Evolutionary conservation across 2,888 invertebrate genomes (phyloP).

Genomic region (Cephus rjabovi): DNA sequence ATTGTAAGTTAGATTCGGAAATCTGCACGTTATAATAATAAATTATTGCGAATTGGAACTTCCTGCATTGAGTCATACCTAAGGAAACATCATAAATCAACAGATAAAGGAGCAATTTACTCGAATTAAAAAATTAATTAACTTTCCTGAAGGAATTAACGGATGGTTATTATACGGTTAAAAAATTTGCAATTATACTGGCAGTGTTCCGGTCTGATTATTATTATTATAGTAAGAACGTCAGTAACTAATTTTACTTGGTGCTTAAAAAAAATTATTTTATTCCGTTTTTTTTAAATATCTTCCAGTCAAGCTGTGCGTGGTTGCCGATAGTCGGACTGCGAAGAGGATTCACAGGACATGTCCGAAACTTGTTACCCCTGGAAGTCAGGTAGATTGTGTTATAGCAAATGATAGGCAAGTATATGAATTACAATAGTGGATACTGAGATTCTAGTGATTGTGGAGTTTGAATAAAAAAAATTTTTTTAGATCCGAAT

Average conservation of each 20-base stretch:
- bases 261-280: neutral
- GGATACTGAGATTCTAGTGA: neutral
- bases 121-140: neutral
- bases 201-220: neutral
- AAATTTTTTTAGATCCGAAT: slow-evolving; percentile 75
- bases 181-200: neutral
- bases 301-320: slow-evolving; percentile 76
- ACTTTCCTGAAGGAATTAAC: neutral
- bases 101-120: no score
- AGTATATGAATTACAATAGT: slow-evolving; percentile 33
- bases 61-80: neutral
- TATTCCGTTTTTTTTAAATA: neutral
- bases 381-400: slow-evolving; percentile 76
- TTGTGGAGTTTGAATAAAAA: neutral
- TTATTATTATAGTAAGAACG: neutral
- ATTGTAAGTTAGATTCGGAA: neutral
- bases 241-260: neutral
- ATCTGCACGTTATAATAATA: neutral
- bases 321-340: slow-evolving; percentile 75
- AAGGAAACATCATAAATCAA: no score
- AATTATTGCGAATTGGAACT: neutral
- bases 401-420: slow-evolving; percentile 79
- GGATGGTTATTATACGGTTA: neutral
- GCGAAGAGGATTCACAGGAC: slow-evolving; percentile 73
- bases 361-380: slow-evolving; percentile 74